Conservation (phyloP, 2,888 invertebrate species). For the Eupelmus urozonus region DNA sequence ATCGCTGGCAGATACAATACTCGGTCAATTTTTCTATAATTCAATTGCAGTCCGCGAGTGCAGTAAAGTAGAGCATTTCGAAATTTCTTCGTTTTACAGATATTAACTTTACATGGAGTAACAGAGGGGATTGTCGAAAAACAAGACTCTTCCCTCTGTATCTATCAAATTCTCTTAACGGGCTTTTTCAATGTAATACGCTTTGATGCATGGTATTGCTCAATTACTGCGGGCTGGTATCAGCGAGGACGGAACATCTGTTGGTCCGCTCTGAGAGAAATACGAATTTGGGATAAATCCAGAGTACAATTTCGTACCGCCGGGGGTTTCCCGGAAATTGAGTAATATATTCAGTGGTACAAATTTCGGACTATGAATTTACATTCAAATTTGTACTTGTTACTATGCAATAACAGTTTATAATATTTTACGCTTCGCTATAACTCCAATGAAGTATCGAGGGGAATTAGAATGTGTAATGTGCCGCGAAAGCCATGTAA, state of each 20-base stretch:
- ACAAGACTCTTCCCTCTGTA: no score
- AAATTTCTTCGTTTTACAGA: no score
- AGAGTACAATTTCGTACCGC: background rate
- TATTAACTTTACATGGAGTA: no score
- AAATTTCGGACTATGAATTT: conserved; percentile 5
- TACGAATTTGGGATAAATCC: background rate
- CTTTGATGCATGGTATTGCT: no score
- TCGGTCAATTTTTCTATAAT: no score
- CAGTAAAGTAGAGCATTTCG: no score
- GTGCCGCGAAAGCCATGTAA: background rate
- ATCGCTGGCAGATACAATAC: no score
- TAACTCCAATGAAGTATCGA: background rate
- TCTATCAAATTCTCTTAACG: no score
- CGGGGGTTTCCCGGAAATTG: background rate
- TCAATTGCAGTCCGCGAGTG: no score
- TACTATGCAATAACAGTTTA: background rate
- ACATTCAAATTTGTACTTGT: background rate
- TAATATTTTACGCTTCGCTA: background rate
- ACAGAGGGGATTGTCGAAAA: no score
- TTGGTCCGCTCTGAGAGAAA: conserved; percentile 3
- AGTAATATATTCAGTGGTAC: background rate
- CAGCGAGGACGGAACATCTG: conserved; percentile 1
- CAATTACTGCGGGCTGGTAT: background rate
- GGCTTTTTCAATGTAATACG: no score
- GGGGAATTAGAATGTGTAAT: background rate